Evolutionary conservation across 2,888 invertebrate species (phyloP).

Genomic region (Rhingia campestris): DNA sequence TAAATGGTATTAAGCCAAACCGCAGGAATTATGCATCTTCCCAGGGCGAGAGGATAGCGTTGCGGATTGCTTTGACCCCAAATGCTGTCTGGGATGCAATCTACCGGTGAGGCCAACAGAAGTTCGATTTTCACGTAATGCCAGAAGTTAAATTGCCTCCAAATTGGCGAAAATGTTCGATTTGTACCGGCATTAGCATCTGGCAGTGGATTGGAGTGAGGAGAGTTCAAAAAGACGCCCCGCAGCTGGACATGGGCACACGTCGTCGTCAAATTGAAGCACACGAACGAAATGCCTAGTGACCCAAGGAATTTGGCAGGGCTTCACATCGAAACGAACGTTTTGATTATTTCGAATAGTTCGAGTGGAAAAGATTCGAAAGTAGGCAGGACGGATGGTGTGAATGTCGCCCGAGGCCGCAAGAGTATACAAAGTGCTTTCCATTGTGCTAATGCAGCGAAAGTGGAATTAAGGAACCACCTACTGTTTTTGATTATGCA

Average conservation of each 20-base stretch:
- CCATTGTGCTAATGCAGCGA: conserved; percentile 40
- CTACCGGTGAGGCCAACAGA: conserved; percentile 5
- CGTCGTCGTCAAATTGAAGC: conserved; percentile 51
- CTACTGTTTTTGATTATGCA: conserved; percentile 46
- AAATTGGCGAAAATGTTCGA: conserved; percentile 70
- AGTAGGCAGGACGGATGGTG: conserved; percentile 45
- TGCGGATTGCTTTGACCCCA: conserved; percentile 49
- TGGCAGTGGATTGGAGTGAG: conserved; percentile 53
- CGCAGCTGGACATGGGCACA: conserved; percentile 65
- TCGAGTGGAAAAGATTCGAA: conserved; percentile 58
- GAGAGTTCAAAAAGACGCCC: conserved; percentile 60
- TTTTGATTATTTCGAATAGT: conserved; percentile 54
- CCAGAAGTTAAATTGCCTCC: conserved; percentile 73
- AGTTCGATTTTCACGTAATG: conserved; percentile 70
- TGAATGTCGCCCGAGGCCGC: conserved; percentile 71
- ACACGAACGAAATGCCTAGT: conserved; percentile 15
- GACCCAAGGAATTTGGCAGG: conserved; percentile 56
- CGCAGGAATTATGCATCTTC: conserved; percentile 57
- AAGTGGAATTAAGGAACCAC: conserved; percentile 40
- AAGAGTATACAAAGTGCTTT: conserved; percentile 65
- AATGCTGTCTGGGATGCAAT: neutral
- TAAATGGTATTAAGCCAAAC: conserved; percentile 58
- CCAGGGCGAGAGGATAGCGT: neutral
- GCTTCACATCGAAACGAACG: conserved; percentile 20
- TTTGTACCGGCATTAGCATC: conserved; percentile 64